A percentile compares a stretch with the other conserved stretches of the same genome.
Evolutionary conservation across 2,888 invertebrate genomes (phyloP).

Genomic region (Heteromyza rotundicornis): DNA sequence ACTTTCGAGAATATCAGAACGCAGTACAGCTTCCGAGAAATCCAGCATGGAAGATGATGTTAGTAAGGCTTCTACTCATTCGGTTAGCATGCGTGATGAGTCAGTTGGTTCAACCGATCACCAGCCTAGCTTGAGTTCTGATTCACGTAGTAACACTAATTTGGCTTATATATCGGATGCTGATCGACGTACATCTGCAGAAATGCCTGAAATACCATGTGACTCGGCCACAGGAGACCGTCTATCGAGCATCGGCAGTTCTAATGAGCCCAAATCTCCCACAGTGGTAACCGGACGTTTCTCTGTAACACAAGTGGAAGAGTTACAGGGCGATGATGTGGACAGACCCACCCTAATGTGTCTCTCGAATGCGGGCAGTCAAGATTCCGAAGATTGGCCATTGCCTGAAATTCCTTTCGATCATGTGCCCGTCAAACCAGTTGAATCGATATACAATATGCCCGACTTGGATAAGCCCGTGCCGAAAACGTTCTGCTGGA

Average conservation of each 20-base stretch:
- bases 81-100: constrained; percentile 84
- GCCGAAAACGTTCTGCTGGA: constrained; percentile 62
- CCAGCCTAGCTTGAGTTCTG: constrained; percentile 84
- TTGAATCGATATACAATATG: constrained; percentile 52
- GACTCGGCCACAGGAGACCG: constrained; percentile 69
- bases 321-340: constrained; percentile 50
- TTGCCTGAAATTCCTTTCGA: constrained; percentile 73
- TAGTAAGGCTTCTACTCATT: constrained; percentile 83
- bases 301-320: constrained; percentile 62
- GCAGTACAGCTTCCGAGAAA: constrained; percentile 87
- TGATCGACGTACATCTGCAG: constrained; percentile 81
- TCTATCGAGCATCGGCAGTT: constrained; percentile 64
- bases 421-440: constrained; percentile 56
- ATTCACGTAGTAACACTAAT: constrained; percentile 78
- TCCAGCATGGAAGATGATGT: constrained; percentile 86
- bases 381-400: constrained; percentile 80
- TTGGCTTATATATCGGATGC: constrained; percentile 79
- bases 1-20: constrained; percentile 83
- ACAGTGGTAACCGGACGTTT: constrained; percentile 59
- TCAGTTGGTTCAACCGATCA: constrained; percentile 84
- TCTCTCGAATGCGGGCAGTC: constrained; percentile 68
- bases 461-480: constrained; percentile 60
- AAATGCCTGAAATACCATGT: constrained; percentile 84
- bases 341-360: constrained; percentile 58
- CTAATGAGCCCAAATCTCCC: constrained; percentile 65